Evolutionary conservation across 2,797 vertebrate genomes (phyloP).

Genomic region (Heterohyrax brucei): DNA sequence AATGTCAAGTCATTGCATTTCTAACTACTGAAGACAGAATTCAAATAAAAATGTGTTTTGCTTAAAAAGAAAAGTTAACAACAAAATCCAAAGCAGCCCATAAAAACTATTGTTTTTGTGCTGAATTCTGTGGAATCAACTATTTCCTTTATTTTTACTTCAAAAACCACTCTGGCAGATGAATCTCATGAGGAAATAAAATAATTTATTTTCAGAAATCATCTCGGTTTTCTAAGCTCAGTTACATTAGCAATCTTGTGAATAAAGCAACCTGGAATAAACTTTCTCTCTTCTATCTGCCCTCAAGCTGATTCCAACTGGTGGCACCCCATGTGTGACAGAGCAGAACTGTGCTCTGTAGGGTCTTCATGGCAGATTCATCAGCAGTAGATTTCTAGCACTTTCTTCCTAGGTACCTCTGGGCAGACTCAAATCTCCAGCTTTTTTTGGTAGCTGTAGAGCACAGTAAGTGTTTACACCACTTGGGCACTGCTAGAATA

Average conservation of each 20-base stretch:
- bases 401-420: too few species aligned
- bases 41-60: neutral
- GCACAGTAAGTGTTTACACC: too few species aligned
- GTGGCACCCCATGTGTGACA: too few species aligned
- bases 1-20: neutral
- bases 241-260: neutral
- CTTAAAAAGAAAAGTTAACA: neutral
- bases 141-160: slow-evolving; percentile 9
- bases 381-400: too few species aligned
- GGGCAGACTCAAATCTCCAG: too few species aligned
- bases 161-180: neutral
- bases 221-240: neutral
- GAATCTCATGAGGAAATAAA: neutral
- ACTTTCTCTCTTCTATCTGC: too few species aligned
- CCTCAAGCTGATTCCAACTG: too few species aligned
- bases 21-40: neutral
- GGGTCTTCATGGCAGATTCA: too few species aligned
- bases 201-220: slow-evolving; percentile 55
- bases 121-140: neutral
- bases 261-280: neutral
- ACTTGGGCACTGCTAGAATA: neutral
- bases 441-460: too few species aligned
- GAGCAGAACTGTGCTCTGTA: too few species aligned
- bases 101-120: slow-evolving; percentile 8
- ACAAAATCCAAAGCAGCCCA: neutral